Base-by-base conservation (phyloP, 2,888 invertebrate species). In the Subacronicta megacephala region DNA sequence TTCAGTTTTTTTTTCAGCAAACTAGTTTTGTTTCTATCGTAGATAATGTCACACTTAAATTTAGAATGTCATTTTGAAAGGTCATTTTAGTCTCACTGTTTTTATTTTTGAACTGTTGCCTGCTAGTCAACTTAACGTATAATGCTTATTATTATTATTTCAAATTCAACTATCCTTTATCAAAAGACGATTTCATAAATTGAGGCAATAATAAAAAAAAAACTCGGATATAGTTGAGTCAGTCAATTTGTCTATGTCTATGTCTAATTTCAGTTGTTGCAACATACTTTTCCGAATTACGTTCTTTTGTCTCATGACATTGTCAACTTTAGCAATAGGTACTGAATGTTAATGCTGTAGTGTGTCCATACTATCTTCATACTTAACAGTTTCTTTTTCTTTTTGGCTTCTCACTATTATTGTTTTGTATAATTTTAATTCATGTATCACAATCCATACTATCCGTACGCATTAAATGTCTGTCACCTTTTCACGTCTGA, bases 341-440 rank as follows among this genome's bases (percentile, higher is more conserved):
- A 18, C 13, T 55, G 20, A 29, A 12, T 29, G 31, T 31, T 6
- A 35, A 52, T 55, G 54, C 35, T 44, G 33, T 33, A 40, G 54
- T 68, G 47, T 75, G 64, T 62, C 56, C 29, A 17, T 40, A 33
- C 42, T n/a, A n/a, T n/a, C 65, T 64, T 65, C 46, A 47, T 29
- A 58, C 36, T 52, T 56, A 54, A 46, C 42, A 37, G 62, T 64
- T 75, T 72, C 68, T 10, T 26, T 3, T 76, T 62, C 52, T 62
- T 47, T 73, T 68, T 73, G 64, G 47, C 46, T 55, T 60, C 72
- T 50, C 36, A 58, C 63, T 57, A 65, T 75, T 75, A 58, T 72
- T 59, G 46, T 45, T 62, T 56, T n/a, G n/a, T n/a, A n/a, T n/a
- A n/a, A n/a, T n/a, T n/a, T n/a, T n/a, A n/a, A n/a, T n/a, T n/a